Percentiles rank a stretch among this genome's conserved stretches.
Conservation (phyloP, 2,113 vertebrate species). For the Lathamus discolor region DNA sequence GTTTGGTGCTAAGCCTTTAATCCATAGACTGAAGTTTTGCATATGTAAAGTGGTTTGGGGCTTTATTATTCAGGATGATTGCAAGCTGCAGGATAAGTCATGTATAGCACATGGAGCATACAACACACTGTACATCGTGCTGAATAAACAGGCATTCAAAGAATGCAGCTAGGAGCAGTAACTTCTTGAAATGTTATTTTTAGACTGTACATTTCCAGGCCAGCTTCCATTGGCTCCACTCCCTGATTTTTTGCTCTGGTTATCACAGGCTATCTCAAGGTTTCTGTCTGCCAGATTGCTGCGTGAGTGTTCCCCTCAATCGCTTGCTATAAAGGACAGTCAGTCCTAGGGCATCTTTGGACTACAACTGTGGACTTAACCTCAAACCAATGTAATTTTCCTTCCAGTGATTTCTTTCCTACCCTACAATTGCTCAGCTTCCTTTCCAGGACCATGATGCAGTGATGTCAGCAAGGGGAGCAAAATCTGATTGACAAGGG, state of each 20-base stretch:
- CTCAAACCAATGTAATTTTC: not conserved
- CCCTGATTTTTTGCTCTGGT: not conserved
- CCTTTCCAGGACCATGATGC: not conserved
- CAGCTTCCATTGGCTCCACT: not conserved
- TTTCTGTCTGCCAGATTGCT: constrained; percentile 5
- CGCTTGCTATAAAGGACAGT: not conserved
- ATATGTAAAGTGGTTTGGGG: not conserved
- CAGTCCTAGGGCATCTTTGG: constrained; percentile 4
- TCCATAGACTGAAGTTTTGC: not conserved
- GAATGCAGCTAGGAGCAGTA: not conserved
- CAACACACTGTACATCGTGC: not conserved
- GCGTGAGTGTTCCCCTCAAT: not conserved
- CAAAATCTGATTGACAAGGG: not conserved
- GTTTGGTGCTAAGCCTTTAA: not conserved
- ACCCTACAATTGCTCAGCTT: constrained; percentile 24
- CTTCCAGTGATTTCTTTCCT: not conserved
- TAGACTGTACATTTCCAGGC: not conserved
- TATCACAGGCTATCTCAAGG: constrained; percentile 4
- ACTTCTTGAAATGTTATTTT: not conserved
- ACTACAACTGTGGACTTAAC: not conserved
- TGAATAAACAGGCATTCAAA: not conserved
- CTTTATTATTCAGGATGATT: not conserved
- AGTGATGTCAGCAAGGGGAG: not conserved
- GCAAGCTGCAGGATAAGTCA: not conserved
- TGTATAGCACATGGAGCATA: not conserved